Percentiles rank a stretch among this genome's conserved stretches.
Conservation (phyloP, 2,113 vertebrate species). For the Ancistrus triradiatus region DNA sequence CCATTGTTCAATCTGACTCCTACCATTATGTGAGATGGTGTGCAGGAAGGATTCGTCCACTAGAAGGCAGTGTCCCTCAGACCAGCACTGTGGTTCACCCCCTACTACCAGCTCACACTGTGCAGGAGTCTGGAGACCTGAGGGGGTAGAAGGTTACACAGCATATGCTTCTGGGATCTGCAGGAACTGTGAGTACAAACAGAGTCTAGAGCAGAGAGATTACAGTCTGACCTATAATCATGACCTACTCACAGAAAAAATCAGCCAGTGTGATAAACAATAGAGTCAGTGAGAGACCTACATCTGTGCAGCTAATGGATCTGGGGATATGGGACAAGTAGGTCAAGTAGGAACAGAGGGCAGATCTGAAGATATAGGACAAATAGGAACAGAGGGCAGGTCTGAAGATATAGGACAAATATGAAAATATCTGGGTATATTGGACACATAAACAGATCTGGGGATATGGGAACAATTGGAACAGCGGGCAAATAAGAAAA, state of each 20-base stretch:
- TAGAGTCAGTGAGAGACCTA: not conserved
- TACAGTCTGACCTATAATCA: not conserved
- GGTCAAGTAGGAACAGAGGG: too few relatives aligned
- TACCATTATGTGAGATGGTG: conserved; percentile 73
- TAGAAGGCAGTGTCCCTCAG: conserved; percentile 72
- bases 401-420: too few relatives aligned
- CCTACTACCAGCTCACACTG: conserved; percentile 75
- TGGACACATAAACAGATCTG: too few relatives aligned
- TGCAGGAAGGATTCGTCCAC: conserved; percentile 71
- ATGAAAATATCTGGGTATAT: too few relatives aligned
- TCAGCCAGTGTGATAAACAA: not conserved
- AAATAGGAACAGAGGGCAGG: too few relatives aligned
- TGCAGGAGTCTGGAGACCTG: conserved; percentile 69
- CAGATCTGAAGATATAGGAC: too few relatives aligned
- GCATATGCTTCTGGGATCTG: not conserved
- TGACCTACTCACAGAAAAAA: not conserved
- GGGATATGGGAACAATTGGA: too few relatives aligned
- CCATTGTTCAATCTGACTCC: too few relatives aligned
- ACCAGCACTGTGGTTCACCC: conserved; percentile 72
- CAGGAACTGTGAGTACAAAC: not conserved
- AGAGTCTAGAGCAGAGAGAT: not conserved
- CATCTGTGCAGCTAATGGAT: not conserved
- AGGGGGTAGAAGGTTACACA: not conserved
- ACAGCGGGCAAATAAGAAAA: too few relatives aligned
- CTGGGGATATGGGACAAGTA: not conserved